A percentile compares a stretch with the other conserved stretches of the same genome.
phyloP scores from a whole-genome alignment of 35 echinoderm and acorn worm genomes.

The Eucidaris tribuloides region DNA sequence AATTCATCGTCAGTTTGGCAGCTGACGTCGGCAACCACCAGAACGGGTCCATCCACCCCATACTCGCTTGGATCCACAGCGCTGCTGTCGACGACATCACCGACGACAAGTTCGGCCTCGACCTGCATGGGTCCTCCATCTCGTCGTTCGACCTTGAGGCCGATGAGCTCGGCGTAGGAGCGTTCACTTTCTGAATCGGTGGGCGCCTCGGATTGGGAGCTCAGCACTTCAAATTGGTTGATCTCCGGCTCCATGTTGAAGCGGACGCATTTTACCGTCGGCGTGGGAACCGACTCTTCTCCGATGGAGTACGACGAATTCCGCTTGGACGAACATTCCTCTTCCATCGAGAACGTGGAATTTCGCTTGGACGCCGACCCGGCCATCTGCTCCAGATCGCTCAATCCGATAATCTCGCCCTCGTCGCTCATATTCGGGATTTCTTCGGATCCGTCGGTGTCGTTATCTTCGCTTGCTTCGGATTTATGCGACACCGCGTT shows the following conservation, averaged over 20 bases:
- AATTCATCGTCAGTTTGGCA: constrained; percentile 57
- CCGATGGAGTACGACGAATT: constrained; percentile 23
- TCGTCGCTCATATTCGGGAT: background rate
- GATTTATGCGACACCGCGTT: too few species aligned
- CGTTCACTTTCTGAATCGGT: constrained; percentile 29
- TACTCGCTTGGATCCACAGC: constrained; percentile 13
- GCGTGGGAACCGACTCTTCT: constrained; percentile 24
- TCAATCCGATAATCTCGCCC: constrained; percentile 24
- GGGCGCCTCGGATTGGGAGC: constrained; percentile 37
- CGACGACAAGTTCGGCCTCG: background rate
- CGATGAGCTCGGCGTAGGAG: constrained; percentile 17
- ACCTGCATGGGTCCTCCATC: constrained; percentile 12
- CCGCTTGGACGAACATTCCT: constrained; percentile 11
- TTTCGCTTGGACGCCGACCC: background rate
- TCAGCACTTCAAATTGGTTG: constrained; percentile 78
- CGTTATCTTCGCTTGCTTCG: constrained; percentile 47
- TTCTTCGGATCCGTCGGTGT: constrained; percentile 18
- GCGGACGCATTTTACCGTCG: constrained; percentile 72
- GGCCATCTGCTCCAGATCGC: constrained; percentile 19
- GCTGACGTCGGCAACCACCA: constrained; percentile 40
- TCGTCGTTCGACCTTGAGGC: constrained; percentile 1
- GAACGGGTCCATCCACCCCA: constrained; percentile 49
- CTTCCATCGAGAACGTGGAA: constrained; percentile 21
- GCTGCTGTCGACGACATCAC: background rate
- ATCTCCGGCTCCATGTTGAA: constrained; percentile 96